Percentiles rank a stretch among this genome's conserved stretches.
These are phyloP conservation scores for Phalera bucephala DNA, from an alignment of 2,888 invertebrate species.

Conservation along the genomic window DNA sequence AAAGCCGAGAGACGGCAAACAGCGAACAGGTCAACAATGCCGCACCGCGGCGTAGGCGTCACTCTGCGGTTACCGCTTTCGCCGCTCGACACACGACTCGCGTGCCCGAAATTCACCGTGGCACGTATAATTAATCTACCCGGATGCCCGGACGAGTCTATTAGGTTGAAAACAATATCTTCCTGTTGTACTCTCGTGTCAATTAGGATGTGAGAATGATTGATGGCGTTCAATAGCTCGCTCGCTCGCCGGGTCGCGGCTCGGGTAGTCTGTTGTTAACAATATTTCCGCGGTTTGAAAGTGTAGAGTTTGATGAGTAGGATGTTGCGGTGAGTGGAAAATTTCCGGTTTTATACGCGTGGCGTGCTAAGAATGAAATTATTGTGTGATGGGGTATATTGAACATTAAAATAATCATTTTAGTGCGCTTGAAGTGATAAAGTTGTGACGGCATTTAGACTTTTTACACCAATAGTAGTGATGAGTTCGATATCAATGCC, in stretches of 20 bases:
- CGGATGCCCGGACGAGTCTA: slow-evolving; percentile 57
- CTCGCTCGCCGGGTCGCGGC: slow-evolving; percentile 25
- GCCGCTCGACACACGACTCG: slow-evolving; percentile 5
- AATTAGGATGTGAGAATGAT: slow-evolving; percentile 58
- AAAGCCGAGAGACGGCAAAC: slow-evolving; percentile 28
- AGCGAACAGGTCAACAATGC: slow-evolving; percentile 55
- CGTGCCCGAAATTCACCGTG: slow-evolving; percentile 12
- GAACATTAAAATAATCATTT: too few species aligned
- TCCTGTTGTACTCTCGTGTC: slow-evolving; percentile 49
- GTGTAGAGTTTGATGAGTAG: slow-evolving; percentile 12
- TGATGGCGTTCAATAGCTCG: slow-evolving; percentile 45
- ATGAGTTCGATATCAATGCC: too few species aligned
- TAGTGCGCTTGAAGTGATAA: too few species aligned
- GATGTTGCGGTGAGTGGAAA: not conserved
- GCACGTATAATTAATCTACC: slow-evolving; percentile 52
- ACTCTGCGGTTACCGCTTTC: slow-evolving; percentile 16
- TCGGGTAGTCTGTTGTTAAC: slow-evolving; percentile 14
- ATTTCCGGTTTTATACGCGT: not conserved
- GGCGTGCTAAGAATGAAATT: not conserved
- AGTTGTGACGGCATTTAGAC: too few species aligned
- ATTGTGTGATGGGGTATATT: not conserved
- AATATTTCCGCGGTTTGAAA: slow-evolving; percentile 27
- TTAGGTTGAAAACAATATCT: slow-evolving; percentile 61
- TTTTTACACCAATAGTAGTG: too few species aligned
- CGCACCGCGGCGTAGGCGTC: slow-evolving; percentile 57